Evolutionary conservation across 2,113 vertebrate genomes (phyloP).

Genomic region (Microcebus tavaratra): DNA sequence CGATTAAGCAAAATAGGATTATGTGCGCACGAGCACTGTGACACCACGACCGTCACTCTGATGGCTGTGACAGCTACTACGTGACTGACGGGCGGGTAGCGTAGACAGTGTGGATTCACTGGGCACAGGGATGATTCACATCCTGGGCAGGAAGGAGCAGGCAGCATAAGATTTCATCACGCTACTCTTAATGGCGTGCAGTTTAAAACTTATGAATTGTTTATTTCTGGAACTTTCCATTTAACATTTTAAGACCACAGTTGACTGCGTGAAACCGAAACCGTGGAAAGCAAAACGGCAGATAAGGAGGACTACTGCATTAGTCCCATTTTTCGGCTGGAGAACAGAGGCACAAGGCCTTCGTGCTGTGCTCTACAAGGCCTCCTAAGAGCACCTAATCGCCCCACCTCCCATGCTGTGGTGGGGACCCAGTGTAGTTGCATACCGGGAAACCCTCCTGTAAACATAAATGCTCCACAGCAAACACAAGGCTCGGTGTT

Average conservation of each 20-base stretch:
- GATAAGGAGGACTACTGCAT: background rate
- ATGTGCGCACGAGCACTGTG: background rate
- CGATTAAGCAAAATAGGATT: background rate
- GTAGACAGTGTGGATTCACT: background rate
- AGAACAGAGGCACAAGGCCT: background rate
- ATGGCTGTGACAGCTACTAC: background rate
- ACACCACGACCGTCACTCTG: background rate
- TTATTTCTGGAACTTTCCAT: background rate
- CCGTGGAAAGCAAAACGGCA: too few species aligned
- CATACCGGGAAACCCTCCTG: background rate
- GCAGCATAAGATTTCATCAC: background rate
- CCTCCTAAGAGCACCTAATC: background rate
- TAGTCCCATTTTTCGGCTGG: slow-evolving; percentile 1
- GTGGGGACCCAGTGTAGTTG: background rate
- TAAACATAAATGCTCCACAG: background rate
- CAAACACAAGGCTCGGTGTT: background rate
- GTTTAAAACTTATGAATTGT: background rate
- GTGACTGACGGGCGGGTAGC: background rate
- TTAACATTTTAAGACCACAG: background rate
- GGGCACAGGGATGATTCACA: background rate
- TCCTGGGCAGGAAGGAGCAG: background rate
- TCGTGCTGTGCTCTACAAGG: background rate
- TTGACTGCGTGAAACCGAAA: background rate
- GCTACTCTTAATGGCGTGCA: background rate
- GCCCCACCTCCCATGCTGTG: too few species aligned